Evolutionary conservation across 2,113 vertebrate genomes (phyloP), one percentile per base, ranked within the genome.

Genomic region (Hippocampus guttulatus): DNA sequence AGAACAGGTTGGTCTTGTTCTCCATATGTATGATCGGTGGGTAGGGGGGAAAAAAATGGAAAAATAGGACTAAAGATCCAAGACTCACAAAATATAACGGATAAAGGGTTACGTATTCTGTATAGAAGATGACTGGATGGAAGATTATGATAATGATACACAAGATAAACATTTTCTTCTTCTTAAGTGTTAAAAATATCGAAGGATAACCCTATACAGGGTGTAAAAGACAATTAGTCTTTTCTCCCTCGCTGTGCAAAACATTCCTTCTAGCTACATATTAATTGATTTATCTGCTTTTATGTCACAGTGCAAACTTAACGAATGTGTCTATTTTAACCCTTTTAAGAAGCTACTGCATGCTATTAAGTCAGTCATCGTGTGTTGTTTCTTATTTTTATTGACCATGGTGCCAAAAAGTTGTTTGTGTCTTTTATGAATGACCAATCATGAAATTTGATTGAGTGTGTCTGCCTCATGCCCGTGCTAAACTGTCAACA

Each of bases 181-280:
- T 12, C 10, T 6, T 16, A 18, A 5, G 1, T 51, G 1, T 51
- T 20, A 18, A 51, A 51, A 20, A 20, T 18, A 51, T 20, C 5
- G 20, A 51, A 16, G 0, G 16, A 51, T 18, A 51, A 51, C 15
- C 16, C 47, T 51, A 20, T 18, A 51, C 5, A 18, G 47, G 47
- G 16, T 7, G 47, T 51, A 18, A 49, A 20, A 51, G 47, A 18
- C 47, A 51, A 51, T 51, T 0, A 18, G 30, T 43, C 0, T 71
- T 63, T 70, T 25, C 25, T 60, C 27, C 27, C 70, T 25, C 27
- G 12, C 27, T 33, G 6, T 30, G 64, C 40, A 47, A 84, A 57
- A 72, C 58, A 81, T 83, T 84, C 84, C 25, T 70, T 16, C 66
- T 23, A 77, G 41, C 20, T 75, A 60, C 21, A 79, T 23, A 51